Percentiles rank a stretch among this genome's conserved stretches.
phyloP scores from a whole-genome alignment of 2,113 vertebrate genomes.

The Dasypus novemcinctus region DNA sequence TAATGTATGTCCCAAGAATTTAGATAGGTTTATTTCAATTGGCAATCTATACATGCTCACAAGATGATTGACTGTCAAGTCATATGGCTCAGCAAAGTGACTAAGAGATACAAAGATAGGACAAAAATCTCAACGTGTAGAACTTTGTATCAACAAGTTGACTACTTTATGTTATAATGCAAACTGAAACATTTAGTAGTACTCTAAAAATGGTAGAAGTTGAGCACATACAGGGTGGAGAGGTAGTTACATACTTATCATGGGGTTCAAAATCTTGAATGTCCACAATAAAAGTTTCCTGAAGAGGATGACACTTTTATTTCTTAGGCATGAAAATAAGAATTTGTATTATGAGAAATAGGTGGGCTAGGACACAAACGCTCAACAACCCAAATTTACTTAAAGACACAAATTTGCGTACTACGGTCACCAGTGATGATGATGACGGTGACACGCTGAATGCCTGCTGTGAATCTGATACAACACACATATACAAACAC shows the following conservation, averaged over 20 bases:
- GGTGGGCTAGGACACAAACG: not conserved
- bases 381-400: not conserved
- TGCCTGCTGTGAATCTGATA: not conserved
- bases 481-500: not conserved
- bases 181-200: not conserved
- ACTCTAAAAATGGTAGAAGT: not conserved
- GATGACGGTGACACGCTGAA: not conserved
- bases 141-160: constrained; percentile 46
- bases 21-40: constrained; percentile 43
- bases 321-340: not conserved
- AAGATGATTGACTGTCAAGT: constrained; percentile 51
- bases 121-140: not conserved
- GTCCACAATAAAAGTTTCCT: not conserved
- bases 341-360: not conserved
- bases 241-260: not conserved
- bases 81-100: constrained; percentile 49
- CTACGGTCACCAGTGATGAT: not conserved
- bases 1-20: constrained; percentile 9
- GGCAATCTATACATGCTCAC: constrained; percentile 10
- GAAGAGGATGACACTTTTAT: not conserved
- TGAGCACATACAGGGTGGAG: not conserved
- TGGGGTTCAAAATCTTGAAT: not conserved
- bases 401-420: not conserved
- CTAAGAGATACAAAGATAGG: constrained; percentile 60
- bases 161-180: not conserved